Evolutionary conservation across 2,888 invertebrate genomes (phyloP), one percentile per base, ranked within the genome.

Genomic region (Camptogramma bilineatum): DNA sequence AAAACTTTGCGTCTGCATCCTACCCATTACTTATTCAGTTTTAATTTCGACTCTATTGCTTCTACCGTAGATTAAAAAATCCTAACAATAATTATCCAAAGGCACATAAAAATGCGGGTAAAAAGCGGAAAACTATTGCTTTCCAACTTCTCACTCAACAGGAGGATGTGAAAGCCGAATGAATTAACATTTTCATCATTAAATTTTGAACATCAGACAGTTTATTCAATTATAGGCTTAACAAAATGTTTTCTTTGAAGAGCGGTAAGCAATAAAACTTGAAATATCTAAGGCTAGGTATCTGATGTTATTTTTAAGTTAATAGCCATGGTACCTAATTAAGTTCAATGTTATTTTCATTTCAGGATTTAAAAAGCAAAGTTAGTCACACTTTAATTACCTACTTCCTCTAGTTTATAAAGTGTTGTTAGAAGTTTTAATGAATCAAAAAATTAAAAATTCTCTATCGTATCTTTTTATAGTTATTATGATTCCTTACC

Each of bases 1-100:
- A 61, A 56, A 71, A 66, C 56, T 56, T 48, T 52, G 52, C 52
- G 52, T 50, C 62, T 67, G 71, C 53, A 48, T 53, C 72, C 70
- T 72, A 76, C 68, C 56, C 58, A 64, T 60, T 62, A 66, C 64
- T 56, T 52, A 52, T 21, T 44, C 19, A 52, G 10, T 52, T 52
- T 66, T 59, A 69, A 62, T 72, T 59, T 69, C 52, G 53, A 66
- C 66, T 48, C 51, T 53, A 58, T 55, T 51, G 39, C 55, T 52
- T 4, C 10, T 17, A 4, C 17, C 21, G 13, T 42, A 28, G 34
- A 53, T 18, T 47, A 53, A 21, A 58, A 50, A 31, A 48, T 55
- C 17, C 19, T 21, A 17, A 44, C 13, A 24, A 46, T 19, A 16
- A 16, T 16, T 19, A 31, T 21, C n/a, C 59, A 65, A 65, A 58